Percentiles rank a stretch among this genome's conserved stretches.
These are phyloP conservation scores for Procambarus virginalis DNA, from an alignment of 1,140 invertebrate genomes.

Conservation along the genomic window DNA sequence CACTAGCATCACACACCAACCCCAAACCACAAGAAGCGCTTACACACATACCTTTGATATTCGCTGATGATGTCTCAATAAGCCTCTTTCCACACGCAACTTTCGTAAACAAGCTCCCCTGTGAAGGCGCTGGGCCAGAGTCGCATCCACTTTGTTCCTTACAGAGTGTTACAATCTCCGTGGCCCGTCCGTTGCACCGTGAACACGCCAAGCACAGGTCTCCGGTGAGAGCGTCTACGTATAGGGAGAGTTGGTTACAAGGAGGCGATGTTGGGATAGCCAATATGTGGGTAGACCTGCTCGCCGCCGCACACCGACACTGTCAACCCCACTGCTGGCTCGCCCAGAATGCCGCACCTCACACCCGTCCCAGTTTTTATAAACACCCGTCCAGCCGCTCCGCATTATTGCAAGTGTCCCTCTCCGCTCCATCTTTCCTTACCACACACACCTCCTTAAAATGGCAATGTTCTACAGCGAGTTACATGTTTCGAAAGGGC, in stretches of 20 bases:
- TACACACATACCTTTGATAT: neutral
- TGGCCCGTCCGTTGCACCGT: neutral
- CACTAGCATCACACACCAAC: neutral
- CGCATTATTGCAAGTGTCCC: conserved; percentile 21
- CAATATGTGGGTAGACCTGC: neutral
- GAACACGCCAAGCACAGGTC: neutral
- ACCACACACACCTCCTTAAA: neutral
- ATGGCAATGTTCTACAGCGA: neutral
- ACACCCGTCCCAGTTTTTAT: conserved; percentile 33
- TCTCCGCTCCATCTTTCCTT: neutral
- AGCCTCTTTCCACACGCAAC: neutral
- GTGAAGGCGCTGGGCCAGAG: neutral
- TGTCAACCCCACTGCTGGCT: conserved; percentile 16
- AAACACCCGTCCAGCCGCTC: neutral
- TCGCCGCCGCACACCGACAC: neutral
- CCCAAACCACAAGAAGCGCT: neutral
- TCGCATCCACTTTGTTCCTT: neutral
- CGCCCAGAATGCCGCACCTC: conserved; percentile 26
- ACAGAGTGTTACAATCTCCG: neutral
- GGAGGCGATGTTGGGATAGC: neutral
- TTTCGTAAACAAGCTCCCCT: conserved; percentile 12
- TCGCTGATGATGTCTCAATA: neutral
- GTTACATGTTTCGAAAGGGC: neutral
- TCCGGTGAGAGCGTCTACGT: neutral
- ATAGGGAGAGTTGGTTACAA: neutral